Conservation (phyloP, 2,888 invertebrate genomes). For the Sabellastarte sp. region DNA sequence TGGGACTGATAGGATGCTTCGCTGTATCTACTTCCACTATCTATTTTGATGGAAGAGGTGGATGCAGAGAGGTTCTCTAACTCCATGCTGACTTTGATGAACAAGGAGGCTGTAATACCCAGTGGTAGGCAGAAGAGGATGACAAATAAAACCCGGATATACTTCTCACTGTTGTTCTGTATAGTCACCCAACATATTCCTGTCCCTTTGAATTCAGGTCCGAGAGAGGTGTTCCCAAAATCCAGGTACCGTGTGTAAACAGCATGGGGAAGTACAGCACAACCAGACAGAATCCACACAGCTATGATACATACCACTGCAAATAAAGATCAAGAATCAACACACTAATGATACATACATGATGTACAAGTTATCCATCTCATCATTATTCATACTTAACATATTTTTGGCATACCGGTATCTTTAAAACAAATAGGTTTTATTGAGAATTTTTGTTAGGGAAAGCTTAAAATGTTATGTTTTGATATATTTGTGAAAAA, state of each 20-base stretch:
- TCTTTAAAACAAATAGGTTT: no score
- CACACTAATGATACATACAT: no score
- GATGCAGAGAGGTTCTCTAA: not conserved
- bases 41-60: not conserved
- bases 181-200: conserved; percentile 52
- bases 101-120: conserved; percentile 68
- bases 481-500: no score
- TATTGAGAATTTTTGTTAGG: no score
- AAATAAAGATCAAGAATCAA: no score
- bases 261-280: conserved; percentile 73
- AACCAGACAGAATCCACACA: conserved; percentile 72
- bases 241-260: conserved; percentile 74
- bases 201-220: conserved; percentile 39
- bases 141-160: conserved; percentile 55
- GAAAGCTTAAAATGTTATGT: no score
- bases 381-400: no score
- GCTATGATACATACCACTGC: conserved; percentile 68
- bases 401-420: no score
- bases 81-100: conserved; percentile 63
- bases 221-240: conserved; percentile 66
- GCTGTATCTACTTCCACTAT: not conserved
- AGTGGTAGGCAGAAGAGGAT: conserved; percentile 65
- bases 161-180: conserved; percentile 48
- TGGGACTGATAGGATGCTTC: not conserved
- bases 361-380: no score